Evolutionary conservation across 2,797 vertebrate species (phyloP).

Genomic region (Enteromius radiatus): DNA sequence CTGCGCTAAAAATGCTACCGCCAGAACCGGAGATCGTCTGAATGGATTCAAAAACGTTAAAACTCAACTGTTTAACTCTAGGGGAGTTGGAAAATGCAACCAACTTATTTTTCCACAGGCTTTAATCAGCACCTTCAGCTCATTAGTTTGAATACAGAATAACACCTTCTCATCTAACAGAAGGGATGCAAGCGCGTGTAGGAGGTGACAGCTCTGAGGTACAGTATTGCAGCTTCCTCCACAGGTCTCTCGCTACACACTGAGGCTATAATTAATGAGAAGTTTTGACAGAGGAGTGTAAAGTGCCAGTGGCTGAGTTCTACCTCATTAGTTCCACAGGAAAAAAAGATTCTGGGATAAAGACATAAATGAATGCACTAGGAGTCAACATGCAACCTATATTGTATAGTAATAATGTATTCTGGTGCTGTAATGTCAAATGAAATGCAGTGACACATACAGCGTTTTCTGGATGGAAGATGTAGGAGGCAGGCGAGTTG

Average conservation of each 20-base stretch:
- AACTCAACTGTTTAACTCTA: too few species aligned
- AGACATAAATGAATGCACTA: background rate
- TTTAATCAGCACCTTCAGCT: conserved; percentile 25
- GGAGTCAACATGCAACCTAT: background rate
- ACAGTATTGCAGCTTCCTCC: conserved; percentile 6
- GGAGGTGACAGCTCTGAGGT: conserved; percentile 13
- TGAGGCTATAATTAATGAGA: conserved; percentile 22
- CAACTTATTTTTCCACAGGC: background rate
- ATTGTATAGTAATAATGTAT: background rate
- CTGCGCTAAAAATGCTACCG: too few species aligned
- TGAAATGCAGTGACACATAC: conserved; percentile 75
- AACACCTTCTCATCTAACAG: conserved; percentile 22
- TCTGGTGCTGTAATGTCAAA: background rate
- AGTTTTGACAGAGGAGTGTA: conserved; percentile 20
- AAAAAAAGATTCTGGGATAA: background rate
- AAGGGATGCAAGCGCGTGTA: background rate
- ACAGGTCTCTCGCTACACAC: background rate
- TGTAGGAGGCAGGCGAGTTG: conserved; percentile 98
- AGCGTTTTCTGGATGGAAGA: conserved; percentile 98
- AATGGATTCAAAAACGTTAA: too few species aligned
- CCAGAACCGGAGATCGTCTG: too few species aligned
- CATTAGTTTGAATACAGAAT: conserved; percentile 30
- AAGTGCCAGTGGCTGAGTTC: conserved; percentile 8
- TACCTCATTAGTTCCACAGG: conserved; percentile 21
- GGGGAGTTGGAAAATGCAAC: too few species aligned